A percentile compares a stretch with the other conserved stretches of the same genome.
Evolutionary conservation across 2,888 invertebrate genomes (phyloP).

Genomic region (Eucriotettix oculatus): DNA sequence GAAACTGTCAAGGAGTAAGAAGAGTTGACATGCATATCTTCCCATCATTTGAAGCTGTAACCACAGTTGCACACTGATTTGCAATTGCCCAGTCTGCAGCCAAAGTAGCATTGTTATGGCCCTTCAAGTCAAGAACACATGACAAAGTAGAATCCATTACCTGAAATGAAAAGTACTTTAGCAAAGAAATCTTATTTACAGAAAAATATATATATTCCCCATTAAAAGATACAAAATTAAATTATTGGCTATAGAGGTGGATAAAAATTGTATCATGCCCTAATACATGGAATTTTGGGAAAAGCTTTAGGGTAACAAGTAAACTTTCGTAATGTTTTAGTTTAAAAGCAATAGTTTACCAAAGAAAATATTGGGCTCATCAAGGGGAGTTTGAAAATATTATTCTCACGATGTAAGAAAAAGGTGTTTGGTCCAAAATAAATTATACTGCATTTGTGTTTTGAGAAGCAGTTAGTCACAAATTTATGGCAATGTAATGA

Average conservation of each 20-base stretch:
- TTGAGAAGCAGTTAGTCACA: too few species aligned
- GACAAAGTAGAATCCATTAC: constrained; percentile 23
- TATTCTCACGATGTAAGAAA: too few species aligned
- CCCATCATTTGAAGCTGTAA: constrained; percentile 40
- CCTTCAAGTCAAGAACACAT: constrained; percentile 31
- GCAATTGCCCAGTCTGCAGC: constrained; percentile 43
- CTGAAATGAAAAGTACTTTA: constrained; percentile 16
- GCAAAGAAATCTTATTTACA: background rate
- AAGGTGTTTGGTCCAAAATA: too few species aligned
- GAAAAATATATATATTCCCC: background rate
- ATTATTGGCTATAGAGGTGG: background rate
- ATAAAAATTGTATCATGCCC: too few species aligned
- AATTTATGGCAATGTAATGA: too few species aligned
- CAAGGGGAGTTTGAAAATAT: too few species aligned
- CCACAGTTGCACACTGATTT: constrained; percentile 37
- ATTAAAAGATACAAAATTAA: background rate
- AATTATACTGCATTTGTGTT: too few species aligned
- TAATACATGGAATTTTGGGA: too few species aligned
- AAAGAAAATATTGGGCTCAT: too few species aligned
- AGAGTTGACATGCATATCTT: constrained; percentile 37
- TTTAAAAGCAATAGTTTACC: too few species aligned
- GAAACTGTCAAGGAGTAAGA: constrained; percentile 24
- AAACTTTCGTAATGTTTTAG: too few species aligned
- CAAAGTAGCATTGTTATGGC: constrained; percentile 32
- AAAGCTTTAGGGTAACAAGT: too few species aligned